These are phyloP conservation scores for Lithophane socia DNA, from an alignment of 2,888 invertebrate genomes.

Conservation along the genomic window DNA sequence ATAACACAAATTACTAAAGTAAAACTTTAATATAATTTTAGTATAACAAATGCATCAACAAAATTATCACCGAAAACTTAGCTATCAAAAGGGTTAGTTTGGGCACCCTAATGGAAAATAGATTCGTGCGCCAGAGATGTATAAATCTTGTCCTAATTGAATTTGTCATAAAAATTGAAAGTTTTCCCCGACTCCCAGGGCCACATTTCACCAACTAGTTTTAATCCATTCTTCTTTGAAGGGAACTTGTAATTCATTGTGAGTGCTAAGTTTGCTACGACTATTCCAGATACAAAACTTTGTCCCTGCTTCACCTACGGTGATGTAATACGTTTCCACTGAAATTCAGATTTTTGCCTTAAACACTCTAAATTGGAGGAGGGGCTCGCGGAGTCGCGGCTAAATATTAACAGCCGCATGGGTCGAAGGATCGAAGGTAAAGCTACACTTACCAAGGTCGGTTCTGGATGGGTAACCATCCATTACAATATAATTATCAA, in stretches of 20 bases:
- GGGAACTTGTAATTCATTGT: constrained; percentile 89
- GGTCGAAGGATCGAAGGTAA: no score
- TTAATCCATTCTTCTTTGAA: constrained; percentile 89
- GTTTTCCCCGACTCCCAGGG: constrained; percentile 82
- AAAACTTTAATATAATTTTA: constrained; percentile 72
- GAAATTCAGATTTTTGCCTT: constrained; percentile 34
- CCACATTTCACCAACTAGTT: constrained; percentile 86
- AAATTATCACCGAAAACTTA: constrained; percentile 70
- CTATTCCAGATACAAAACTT: constrained; percentile 83
- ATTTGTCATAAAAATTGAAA: constrained; percentile 90
- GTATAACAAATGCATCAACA: constrained; percentile 75
- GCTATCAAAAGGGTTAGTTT: constrained; percentile 74
- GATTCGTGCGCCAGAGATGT: constrained; percentile 78
- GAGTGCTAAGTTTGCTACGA: constrained; percentile 88
- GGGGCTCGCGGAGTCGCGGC: no score
- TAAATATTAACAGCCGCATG: no score
- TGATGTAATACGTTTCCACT: constrained; percentile 82
- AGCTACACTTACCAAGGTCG: no score
- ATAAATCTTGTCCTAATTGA: constrained; percentile 88
- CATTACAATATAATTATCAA: no score
- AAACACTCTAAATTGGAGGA: background rate
- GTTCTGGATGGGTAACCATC: no score
- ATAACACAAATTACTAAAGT: constrained; percentile 64
- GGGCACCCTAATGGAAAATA: constrained; percentile 71
- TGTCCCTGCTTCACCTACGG: constrained; percentile 79